A percentile compares a stretch with the other conserved stretches of the same genome.
phyloP scores from a whole-genome alignment of 2,113 vertebrate species.

The Sinocyclocheilus anshuiensis region DNA sequence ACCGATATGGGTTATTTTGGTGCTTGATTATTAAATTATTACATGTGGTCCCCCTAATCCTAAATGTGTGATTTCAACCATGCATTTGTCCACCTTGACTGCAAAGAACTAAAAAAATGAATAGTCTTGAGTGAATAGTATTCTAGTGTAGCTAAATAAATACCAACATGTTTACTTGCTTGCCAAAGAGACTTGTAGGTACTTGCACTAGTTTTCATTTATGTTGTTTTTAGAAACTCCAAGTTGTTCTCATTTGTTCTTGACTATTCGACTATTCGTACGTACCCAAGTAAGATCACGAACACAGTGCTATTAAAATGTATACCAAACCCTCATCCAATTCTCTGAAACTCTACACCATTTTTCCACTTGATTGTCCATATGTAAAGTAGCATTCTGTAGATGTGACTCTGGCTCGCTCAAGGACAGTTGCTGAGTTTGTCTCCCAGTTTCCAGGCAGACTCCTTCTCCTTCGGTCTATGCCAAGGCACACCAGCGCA shows the following conservation, averaged over 20 bases:
- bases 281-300: neutral
- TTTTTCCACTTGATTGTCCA: conserved; percentile 31
- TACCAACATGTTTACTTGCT: conserved; percentile 6
- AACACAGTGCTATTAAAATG: conserved; percentile 13
- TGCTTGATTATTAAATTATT: conserved; percentile 14
- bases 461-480: no score
- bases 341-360: conserved; percentile 5
- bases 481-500: no score
- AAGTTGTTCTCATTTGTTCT: conserved; percentile 38
- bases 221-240: conserved; percentile 48
- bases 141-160: neutral
- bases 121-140: neutral
- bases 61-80: neutral
- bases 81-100: neutral
- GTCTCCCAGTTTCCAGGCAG: conserved; percentile 53
- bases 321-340: neutral
- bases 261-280: no score
- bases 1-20: conserved; percentile 16
- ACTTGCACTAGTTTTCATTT: conserved; percentile 39
- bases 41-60: neutral
- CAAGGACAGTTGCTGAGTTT: conserved; percentile 72
- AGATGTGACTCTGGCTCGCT: conserved; percentile 53
- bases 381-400: conserved; percentile 9
- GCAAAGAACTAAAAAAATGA: neutral
- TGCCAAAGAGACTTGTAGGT: conserved; percentile 40